Evolutionary conservation across 92 coral and sea anemone species (phyloP), one percentile per base, ranked within the genome.

Genomic region (Actinernus sp.): DNA sequence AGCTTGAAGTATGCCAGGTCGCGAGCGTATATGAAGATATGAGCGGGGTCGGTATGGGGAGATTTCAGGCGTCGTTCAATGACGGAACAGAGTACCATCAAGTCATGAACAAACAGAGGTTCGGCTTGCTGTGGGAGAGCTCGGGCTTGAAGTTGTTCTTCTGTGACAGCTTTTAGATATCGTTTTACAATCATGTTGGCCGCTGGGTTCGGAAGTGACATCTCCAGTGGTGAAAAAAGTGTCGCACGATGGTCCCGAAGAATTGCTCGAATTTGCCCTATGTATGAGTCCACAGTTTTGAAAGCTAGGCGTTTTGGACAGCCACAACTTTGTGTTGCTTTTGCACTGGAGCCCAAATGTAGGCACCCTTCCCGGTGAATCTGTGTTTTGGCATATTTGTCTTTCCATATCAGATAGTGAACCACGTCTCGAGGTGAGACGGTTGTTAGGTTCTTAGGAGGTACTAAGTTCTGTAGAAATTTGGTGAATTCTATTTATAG

Each of bases 91-190:
- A 68, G 18, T 31, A 48, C 3, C 30, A 51, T 12, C 41, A 31
- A 18, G 36, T 3, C 45, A 36, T 44, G 9, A 3, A 56, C 46
- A 17, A 70, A 70, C n/a, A 70, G 26, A 0, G 66, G 77, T 46
- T 55, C 66, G 1, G 77, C 77, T 20, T 70, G 77, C 38, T 29
- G 39, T 14, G 66, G 77, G 33, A 14, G 13, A 11, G 46, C 66
- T 22, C 46, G 65, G 18, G 77, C 77, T 7, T 17, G 19, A 27
- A 56, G 30, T 31, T 56, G 77, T 70, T 70, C 50, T n/a, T 70
- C 45, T 7, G 77, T 70, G 58, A 70, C 66, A 8, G 19, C 77
- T 31, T 70, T 70, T 20, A 55, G 57, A 40, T 70, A 70, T n/a
- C 77, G 56, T 55, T 34, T 70, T 18, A 70, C 58, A 5, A 31